Percentiles rank a stretch among this genome's conserved stretches.
Conservation (phyloP, 2,113 vertebrate genomes). For the Toxostoma redivivum region DNA sequence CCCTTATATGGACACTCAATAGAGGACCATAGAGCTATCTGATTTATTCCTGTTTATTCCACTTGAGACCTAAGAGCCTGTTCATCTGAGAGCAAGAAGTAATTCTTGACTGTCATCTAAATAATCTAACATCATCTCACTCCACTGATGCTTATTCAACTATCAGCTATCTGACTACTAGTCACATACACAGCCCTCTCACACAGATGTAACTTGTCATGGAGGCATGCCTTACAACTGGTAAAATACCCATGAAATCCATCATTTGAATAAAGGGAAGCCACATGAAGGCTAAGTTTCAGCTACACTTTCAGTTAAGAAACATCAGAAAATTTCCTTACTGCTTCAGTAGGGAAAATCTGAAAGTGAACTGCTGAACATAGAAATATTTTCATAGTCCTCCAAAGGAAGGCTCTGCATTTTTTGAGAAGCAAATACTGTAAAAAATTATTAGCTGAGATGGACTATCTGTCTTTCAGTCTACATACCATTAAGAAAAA, state of each 20-base stretch:
- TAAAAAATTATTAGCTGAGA: neutral
- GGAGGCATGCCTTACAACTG: neutral
- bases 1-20: neutral
- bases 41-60: neutral
- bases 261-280: neutral
- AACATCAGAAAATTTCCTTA: neutral
- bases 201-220: neutral
- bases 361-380: neutral
- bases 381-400: neutral
- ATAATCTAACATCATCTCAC: neutral
- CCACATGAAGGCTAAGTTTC: neutral
- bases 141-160: neutral
- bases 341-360: neutral
- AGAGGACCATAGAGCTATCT: neutral
- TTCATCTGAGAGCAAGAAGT: neutral
- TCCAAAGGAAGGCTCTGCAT: neutral
- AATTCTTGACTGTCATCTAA: neutral
- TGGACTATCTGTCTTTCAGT: neutral
- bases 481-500: neutral
- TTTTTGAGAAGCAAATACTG: neutral
- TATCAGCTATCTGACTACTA: neutral
- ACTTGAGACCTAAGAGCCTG: neutral
- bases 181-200: neutral
- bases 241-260: neutral
- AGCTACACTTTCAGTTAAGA: neutral